Base-by-base conservation (phyloP, 2,888 invertebrate species). In the Halocaridina rubra region DNA sequence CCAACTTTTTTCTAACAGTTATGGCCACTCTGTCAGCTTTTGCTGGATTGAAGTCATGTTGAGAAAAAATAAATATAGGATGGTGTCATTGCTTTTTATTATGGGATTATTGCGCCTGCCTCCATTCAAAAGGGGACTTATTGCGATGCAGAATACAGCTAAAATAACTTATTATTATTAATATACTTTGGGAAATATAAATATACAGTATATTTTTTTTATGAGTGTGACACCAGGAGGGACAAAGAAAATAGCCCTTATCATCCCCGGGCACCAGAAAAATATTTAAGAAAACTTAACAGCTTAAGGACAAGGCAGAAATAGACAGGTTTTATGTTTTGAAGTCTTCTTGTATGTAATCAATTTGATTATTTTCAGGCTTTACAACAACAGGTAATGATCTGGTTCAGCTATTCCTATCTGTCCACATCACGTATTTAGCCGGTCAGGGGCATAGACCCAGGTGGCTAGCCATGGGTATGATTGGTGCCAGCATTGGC, bases 311-410 rank as follows among this genome's bases (percentile, higher is more conserved):
- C n/a, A n/a, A n/a, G 13, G 7, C 0, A 13, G 2, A 29, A 27
- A 29, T 32, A 71, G n/a, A n/a, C n/a, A n/a, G n/a, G 13, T 16
- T 30, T 13, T 2, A 19, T 32, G 32, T 30, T n/a, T 10, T 29
- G 7, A 10, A 7, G 30, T 71, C 22, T 30, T 13, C 75, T 75
- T n/a, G n/a, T 27, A 16, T 77, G 13, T 16, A 0, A 16, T 30
- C 61, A 16, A 8, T 72, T 39, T 30, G 10, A n/a, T n/a, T n/a
- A n/a, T n/a, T n/a, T n/a, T n/a, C 39, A 84, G 84, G 71, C 29
- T 79, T 84, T 57, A 46, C 76, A 27, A 81, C 81, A 27, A 85
- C 85, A 3, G 85, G 85, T 16, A 85, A 85, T 69, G 85, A 85
- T 29, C 39, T 85, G 32, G 29, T 80, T 8, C 85, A 85, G 61